phyloP scores from a whole-genome alignment of 2,888 invertebrate genomes.

The Nycteola revayana region DNA sequence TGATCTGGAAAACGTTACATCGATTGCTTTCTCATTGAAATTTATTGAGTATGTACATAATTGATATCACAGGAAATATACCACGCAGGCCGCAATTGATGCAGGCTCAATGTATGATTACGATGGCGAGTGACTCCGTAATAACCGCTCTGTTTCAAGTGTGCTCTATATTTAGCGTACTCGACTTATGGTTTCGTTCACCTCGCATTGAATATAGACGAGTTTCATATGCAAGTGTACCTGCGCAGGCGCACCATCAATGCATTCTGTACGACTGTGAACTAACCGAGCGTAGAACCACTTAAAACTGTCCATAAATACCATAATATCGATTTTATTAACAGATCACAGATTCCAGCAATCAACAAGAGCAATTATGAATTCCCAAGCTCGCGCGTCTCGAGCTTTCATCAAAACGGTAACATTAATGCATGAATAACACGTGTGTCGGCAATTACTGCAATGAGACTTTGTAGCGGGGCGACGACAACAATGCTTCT shows the following conservation, averaged over 20 bases:
- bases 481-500: constrained; percentile 55
- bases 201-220: constrained; percentile 50
- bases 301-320: constrained; percentile 34
- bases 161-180: constrained; percentile 66
- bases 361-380: constrained; percentile 30
- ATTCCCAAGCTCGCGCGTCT: constrained; percentile 31
- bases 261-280: constrained; percentile 2
- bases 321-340: constrained; percentile 20
- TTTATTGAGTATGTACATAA: constrained; percentile 13
- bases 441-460: constrained; percentile 45
- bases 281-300: constrained; percentile 37
- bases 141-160: constrained; percentile 46
- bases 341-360: constrained; percentile 20
- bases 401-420: constrained; percentile 54
- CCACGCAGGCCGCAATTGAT: constrained; percentile 18
- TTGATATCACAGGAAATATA: constrained; percentile 27
- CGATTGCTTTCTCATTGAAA: constrained; percentile 3
- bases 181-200: constrained; percentile 67
- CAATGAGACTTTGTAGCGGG: constrained; percentile 42
- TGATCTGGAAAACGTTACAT: constrained; percentile 1
- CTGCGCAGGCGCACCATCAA: constrained; percentile 26
- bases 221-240: constrained; percentile 36
- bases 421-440: constrained; percentile 60
- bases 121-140: constrained; percentile 44
- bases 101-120: constrained; percentile 37